Base-by-base conservation (phyloP, 2,888 invertebrate genomes). In the Drosophila anomalata region DNA sequence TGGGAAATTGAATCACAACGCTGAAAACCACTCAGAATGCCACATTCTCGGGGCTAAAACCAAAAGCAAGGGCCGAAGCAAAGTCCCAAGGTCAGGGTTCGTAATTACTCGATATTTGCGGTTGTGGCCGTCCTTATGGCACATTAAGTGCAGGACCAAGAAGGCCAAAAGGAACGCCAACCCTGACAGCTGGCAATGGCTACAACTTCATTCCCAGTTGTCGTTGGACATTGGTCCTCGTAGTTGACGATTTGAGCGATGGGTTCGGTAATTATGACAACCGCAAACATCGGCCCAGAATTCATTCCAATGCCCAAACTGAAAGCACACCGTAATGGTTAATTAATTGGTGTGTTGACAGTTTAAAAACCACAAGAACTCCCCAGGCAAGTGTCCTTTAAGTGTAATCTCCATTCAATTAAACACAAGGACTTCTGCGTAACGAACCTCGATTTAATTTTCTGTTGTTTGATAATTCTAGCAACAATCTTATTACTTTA, bases 1-100 rank as follows among this genome's bases (percentile, higher is more conserved):
- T 41, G 67, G 56, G 51, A 86, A 87, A 86, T 87, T 75, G 68
- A 87, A 87, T 87, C 75, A 83, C 68, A 79, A 73, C 68, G 71
- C 42, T 66, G 46, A 61, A 61, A 72, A 46, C 52, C 59, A 65
- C 33, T 47, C 39, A 31, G 36, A 3, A 14, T n/a, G 9, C 26
- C 61, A 20, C 51, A 58, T 57, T 42, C 14, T 48, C 41, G 39
- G 22, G 47, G 9, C 31, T n/a, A 12, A 36, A 24, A 11, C 42
- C 24, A 24, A 9, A 26, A 8, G 14, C 29, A 29, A 29, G 9
- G 29, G 29, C 29, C 29, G 24, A 26, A 42, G 12, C 29, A 65
- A 39, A 26, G 52, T 65, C 48, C 53, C 24, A 55, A 72, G 75
- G 59, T 69, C 61, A 71, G 52, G 58, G 72, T 67, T 73, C 59